Base-by-base conservation (phyloP, 1,140 invertebrate genomes). In the Leptopilina clavipes region DNA sequence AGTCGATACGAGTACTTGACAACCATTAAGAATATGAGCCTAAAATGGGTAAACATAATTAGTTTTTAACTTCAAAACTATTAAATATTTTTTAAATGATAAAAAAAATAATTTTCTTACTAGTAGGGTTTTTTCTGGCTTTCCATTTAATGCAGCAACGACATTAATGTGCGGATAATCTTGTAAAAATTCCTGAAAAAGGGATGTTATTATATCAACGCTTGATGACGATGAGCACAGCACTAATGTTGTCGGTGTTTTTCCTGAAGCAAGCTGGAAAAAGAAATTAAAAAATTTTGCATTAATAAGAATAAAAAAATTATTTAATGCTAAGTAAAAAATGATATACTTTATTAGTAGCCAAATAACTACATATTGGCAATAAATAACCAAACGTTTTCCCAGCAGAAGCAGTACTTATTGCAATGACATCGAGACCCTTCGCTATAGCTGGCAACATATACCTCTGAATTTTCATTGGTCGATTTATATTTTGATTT, bases 401-500 rank as follows among this genome's bases (percentile, higher is more conserved):
- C 22, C 90, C 89, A 70, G 79, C 82, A 6, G 76, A 70, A 6
- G 81, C 74, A n/a, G 87, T 72, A 75, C 85, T 85, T 31, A 91
- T 81, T 19, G 86, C 85, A 25, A 88, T 71, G 10, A 88, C 82
- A 70, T 87, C 84, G 11, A 87, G 73, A 5, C 86, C 85, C 48
- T 85, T 84, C 17, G 80, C 83, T 59, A 91, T 85, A 14, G 90
- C 89, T 65, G 90, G 89, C 87, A 88, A 91, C 19, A 89, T 86
- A 59, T 90, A 88, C 9, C 84, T 85, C 45, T 91, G 89, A 70
- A 91, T 85, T 74, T 78, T 84, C 72, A 81, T 84, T 52, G 81
- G 80, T 37, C 71, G 74, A 0, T 19, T 22, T 65, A 82, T 73
- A 74, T 84, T 43, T 72, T 81, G 7, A 78, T 52, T 6, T 25